phyloP scores from a whole-genome alignment of 1,140 invertebrate species.

The Euwallacea similis region DNA sequence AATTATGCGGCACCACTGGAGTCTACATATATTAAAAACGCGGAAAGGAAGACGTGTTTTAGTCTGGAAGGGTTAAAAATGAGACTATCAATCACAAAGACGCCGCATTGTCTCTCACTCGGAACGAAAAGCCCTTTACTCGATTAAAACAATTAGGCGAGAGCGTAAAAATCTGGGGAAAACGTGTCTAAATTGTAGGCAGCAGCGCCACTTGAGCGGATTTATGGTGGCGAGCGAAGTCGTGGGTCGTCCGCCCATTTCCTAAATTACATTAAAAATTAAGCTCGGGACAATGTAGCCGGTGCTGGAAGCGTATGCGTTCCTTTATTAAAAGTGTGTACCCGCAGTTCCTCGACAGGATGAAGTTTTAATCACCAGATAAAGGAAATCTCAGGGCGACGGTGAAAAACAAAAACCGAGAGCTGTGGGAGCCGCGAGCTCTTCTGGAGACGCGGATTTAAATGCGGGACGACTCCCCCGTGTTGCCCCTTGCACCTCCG shows the following conservation, averaged over 20 bases:
- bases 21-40: too few species aligned
- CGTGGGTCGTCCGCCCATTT: conserved; percentile 46
- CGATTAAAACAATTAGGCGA: conserved; percentile 46
- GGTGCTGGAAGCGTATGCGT: conserved; percentile 47
- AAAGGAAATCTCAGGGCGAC: conserved; percentile 51
- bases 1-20: too few species aligned
- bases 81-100: conserved; percentile 32
- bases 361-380: conserved; percentile 53
- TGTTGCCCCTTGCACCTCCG: conserved; percentile 14
- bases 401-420: conserved; percentile 50
- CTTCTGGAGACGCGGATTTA: conserved; percentile 45
- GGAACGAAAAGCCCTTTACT: conserved; percentile 31
- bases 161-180: conserved; percentile 36
- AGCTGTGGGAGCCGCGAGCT: conserved; percentile 40
- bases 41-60: too few species aligned
- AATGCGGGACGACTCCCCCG: conserved; percentile 35
- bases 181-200: conserved; percentile 40
- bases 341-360: conserved; percentile 48
- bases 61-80: conserved; percentile 19
- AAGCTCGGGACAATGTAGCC: conserved; percentile 43
- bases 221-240: conserved; percentile 44
- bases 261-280: conserved; percentile 53
- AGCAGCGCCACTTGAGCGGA: conserved; percentile 37
- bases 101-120: conserved; percentile 29
- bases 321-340: conserved; percentile 52